These are phyloP conservation scores for Phoeniculus purpureus DNA, from an alignment of 2,797 vertebrate genomes.

Conservation along the genomic window DNA sequence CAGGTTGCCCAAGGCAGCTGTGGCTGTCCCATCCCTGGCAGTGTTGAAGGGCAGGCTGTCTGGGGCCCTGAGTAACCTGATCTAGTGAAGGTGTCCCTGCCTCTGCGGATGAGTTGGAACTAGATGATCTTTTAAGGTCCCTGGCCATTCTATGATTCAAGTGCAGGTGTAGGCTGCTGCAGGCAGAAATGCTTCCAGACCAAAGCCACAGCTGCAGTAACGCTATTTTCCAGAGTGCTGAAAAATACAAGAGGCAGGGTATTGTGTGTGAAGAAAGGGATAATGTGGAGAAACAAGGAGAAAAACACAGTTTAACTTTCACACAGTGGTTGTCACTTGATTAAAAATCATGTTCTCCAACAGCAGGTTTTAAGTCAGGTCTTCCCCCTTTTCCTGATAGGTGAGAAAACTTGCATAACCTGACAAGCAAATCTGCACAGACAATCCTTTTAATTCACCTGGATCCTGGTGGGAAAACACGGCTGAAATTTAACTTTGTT, in stretches of 20 bases:
- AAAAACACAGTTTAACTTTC: not conserved
- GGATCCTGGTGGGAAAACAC: not conserved
- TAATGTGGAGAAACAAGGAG: not conserved
- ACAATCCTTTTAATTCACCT: not conserved
- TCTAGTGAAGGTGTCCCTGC: too few relatives aligned
- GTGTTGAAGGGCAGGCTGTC: too few relatives aligned
- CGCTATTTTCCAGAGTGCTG: not conserved
- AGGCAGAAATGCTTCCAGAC: not conserved
- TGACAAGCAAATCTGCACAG: not conserved
- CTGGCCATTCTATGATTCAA: not conserved
- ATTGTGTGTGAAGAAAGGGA: not conserved
- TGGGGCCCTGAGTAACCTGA: too few relatives aligned
- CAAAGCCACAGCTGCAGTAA: not conserved
- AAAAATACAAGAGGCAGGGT: not conserved
- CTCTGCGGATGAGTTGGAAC: too few relatives aligned
- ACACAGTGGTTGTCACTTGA: not conserved
- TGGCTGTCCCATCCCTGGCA: too few relatives aligned
- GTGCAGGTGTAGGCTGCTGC: not conserved
- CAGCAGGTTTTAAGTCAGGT: not conserved
- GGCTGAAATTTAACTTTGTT: not conserved
- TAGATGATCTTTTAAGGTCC: too few relatives aligned
- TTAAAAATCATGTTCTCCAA: not conserved
- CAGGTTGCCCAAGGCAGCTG: too few relatives aligned
- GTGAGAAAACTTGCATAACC: not conserved
- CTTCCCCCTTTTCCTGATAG: not conserved